Evolutionary conservation across 2,888 invertebrate genomes (phyloP).

Genomic region (Lomographa bimaculata): DNA sequence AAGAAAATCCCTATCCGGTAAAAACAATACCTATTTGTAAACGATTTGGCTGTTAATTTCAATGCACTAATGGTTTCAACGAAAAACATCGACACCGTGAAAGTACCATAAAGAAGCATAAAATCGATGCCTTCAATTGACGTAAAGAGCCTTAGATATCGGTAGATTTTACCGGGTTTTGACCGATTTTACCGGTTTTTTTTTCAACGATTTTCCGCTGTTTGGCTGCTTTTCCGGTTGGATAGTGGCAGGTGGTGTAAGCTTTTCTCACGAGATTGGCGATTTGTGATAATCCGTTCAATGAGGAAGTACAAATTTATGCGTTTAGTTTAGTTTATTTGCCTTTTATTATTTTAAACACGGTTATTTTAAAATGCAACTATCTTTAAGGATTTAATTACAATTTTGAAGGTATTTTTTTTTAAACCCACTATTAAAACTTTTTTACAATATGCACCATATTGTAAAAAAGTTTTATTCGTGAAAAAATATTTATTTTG

Average conservation of each 20-base stretch:
- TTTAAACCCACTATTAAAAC: no score
- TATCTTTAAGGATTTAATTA: no score
- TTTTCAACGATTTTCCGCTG: constrained; percentile 79
- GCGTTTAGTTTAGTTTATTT: constrained; percentile 34
- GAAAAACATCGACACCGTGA: constrained; percentile 65
- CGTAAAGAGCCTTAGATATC: constrained; percentile 61
- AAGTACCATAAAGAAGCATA: constrained; percentile 69
- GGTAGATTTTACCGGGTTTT: constrained; percentile 75
- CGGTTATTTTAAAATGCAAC: no score
- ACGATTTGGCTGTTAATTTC: constrained; percentile 61
- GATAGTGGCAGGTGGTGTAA: constrained; percentile 69
- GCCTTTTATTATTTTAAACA: constrained; percentile 22
- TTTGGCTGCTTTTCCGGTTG: constrained; percentile 77
- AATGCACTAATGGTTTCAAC: constrained; percentile 70
- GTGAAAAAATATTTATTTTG: no score
- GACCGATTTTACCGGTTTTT: constrained; percentile 53
- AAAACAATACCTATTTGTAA: constrained; percentile 51
- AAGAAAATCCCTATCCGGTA: constrained; percentile 25
- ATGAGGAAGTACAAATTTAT: constrained; percentile 63
- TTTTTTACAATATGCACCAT: no score
- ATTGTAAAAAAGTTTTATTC: no score
- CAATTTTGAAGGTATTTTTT: no score
- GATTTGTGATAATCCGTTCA: constrained; percentile 55
- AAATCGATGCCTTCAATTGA: constrained; percentile 59
- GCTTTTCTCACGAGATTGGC: constrained; percentile 76